Evolutionary conservation across 2,888 invertebrate species (phyloP), one percentile per base, ranked within the genome.

Genomic region (Erebia ligea): DNA sequence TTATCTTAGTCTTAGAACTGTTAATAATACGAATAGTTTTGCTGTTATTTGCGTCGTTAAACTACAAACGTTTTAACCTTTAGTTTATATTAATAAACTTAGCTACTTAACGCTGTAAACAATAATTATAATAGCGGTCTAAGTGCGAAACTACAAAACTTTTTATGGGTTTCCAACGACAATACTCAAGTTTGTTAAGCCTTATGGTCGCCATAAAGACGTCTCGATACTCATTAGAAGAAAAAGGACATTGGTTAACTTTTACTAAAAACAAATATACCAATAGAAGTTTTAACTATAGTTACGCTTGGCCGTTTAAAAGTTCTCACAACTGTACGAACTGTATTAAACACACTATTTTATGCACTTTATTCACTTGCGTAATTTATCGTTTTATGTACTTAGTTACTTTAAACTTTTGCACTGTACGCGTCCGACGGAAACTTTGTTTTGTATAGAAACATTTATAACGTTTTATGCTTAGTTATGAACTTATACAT

Each of bases 71-170:
- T 17, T 17, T n/a, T 2, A 54, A 54, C 19, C 3, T 1, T 54
- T 2, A 54, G 17, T 17, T 54, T 10, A 19, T 19, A 54, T 10
- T 19, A 54, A 54, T 54, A 54, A 25, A 57, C 25, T 21, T 21
- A 56, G 15, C 25, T 19, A 13, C 11, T 19, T 19, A 54, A 54
- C 6, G 56, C 10, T 8, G 11, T 13, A 57, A 11, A 57, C 42
- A 45, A 45, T 61, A 11, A 17, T 61, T 11, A 5, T 59, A 59
- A 19, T 61, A 1, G 45, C 19, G 52, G n/a, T 34, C 10, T 21
- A n/a, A 62, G 52, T 62, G 54, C 48, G 50, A 42, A 68, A 68
- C 62, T 68, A 54, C 54, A 54, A 56, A 68, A 68, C 61, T 68
- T 68, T 62, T 68, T 54, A 54, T 50, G 42, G 54, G 21, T 45